These are phyloP conservation scores for Steinernema carpocapsae DNA, from an alignment of 2,888 invertebrate species.

Conservation along the genomic window DNA sequence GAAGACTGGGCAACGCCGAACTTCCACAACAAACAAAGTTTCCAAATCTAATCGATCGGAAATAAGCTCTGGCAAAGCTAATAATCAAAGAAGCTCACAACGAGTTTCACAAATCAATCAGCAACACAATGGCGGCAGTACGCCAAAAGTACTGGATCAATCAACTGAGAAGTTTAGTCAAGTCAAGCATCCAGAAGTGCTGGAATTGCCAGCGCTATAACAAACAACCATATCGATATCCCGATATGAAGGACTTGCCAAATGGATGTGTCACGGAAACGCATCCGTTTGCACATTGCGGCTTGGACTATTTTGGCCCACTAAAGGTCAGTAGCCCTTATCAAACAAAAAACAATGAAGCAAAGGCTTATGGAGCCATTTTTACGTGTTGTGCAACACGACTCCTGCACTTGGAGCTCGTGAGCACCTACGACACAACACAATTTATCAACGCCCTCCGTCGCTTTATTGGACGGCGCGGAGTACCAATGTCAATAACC, in stretches of 20 bases:
- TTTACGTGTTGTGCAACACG: slow-evolving; percentile 36
- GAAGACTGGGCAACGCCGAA: neutral
- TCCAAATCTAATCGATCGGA: neutral
- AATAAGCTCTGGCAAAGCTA: neutral
- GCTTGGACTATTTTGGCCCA: slow-evolving; percentile 2
- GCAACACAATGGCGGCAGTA: neutral
- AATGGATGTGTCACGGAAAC: neutral
- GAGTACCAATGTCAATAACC: slow-evolving; percentile 27
- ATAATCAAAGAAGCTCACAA: neutral
- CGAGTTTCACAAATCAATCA: neutral
- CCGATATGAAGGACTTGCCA: neutral
- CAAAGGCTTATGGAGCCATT: slow-evolving; percentile 33
- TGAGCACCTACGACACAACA: slow-evolving; percentile 11
- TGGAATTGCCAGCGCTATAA: neutral
- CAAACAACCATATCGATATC: neutral
- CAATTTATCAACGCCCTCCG: slow-evolving; percentile 36
- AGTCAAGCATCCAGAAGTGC: neutral
- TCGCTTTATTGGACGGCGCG: slow-evolving; percentile 37
- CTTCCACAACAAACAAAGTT: neutral
- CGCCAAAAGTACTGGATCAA: neutral
- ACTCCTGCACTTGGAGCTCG: slow-evolving; percentile 38
- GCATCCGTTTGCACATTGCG: neutral
- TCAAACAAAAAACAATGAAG: neutral
- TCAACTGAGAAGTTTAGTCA: neutral
- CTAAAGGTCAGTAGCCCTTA: neutral